Evolutionary conservation across 2,797 vertebrate species (phyloP).

Genomic region (Oreonectes daqikongensis): DNA sequence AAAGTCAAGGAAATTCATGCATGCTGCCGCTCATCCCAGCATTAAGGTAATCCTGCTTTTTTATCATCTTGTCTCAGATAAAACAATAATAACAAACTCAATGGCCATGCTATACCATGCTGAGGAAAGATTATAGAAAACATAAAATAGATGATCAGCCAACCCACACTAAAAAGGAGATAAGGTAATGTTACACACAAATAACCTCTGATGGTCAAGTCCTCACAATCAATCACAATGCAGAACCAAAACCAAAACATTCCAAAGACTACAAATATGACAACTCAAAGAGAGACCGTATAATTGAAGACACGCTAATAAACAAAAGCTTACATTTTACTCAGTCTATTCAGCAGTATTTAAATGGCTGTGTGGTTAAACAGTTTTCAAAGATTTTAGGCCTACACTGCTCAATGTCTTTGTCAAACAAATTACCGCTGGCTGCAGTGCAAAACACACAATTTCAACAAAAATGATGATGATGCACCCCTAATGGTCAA

Average conservation of each 20-base stretch:
- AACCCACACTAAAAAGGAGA: no score
- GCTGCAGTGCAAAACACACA: constrained; percentile 38
- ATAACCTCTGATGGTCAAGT: not conserved
- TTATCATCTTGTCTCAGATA: no score
- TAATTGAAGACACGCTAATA: constrained; percentile 1
- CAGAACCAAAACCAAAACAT: not conserved
- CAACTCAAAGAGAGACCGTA: constrained; percentile 2
- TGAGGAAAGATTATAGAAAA: no score
- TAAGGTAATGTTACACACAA: no score
- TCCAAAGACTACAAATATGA: not conserved
- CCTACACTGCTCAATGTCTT: constrained; percentile 10
- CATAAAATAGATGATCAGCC: no score
- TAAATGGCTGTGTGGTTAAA: constrained; percentile 60
- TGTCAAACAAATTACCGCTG: constrained; percentile 37
- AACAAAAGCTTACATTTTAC: not conserved
- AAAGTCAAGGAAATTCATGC: no score
- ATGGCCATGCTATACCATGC: no score
- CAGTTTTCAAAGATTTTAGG: constrained; percentile 42
- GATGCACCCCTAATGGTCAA: constrained; percentile 17
- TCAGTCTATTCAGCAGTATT: constrained; percentile 61
- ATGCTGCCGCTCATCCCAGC: no score
- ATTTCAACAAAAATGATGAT: constrained; percentile 21
- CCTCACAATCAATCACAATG: not conserved
- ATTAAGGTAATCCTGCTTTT: no score
- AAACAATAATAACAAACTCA: no score